These are phyloP conservation scores for Melanogrammus aeglefinus DNA, from an alignment of 2,797 vertebrate genomes.

Conservation along the genomic window DNA sequence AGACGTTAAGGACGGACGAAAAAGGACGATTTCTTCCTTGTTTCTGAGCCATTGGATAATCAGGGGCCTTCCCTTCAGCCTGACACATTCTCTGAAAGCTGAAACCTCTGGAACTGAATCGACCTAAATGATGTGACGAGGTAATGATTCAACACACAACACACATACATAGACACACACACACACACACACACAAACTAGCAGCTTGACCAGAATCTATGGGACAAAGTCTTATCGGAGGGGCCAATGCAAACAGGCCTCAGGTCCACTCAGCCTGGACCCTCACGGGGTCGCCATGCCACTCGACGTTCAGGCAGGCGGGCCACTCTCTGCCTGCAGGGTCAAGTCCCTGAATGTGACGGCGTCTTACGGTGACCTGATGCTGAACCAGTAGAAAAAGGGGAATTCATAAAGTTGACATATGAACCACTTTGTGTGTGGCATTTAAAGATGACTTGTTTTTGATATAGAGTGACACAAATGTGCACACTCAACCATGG, in stretches of 20 bases:
- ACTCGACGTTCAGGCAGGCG: neutral
- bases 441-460: neutral
- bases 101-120: neutral
- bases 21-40: neutral
- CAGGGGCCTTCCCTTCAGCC: neutral
- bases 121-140: neutral
- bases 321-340: neutral
- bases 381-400: neutral
- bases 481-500: neutral
- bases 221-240: conserved; percentile 9
- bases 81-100: neutral
- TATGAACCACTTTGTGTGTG: neutral
- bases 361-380: neutral
- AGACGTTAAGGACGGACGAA: neutral
- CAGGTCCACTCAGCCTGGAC: neutral
- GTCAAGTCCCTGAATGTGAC: neutral
- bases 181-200: conserved; percentile 2
- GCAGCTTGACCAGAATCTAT: neutral
- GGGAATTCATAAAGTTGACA: neutral
- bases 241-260: conserved; percentile 1
- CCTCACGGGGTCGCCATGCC: neutral
- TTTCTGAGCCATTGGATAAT: neutral
- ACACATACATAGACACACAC: neutral
- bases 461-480: neutral
- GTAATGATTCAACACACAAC: neutral